A percentile compares a stretch with the other conserved stretches of the same genome.
phyloP scores from a whole-genome alignment of 2,888 invertebrate species.

The Chesias legatella region DNA sequence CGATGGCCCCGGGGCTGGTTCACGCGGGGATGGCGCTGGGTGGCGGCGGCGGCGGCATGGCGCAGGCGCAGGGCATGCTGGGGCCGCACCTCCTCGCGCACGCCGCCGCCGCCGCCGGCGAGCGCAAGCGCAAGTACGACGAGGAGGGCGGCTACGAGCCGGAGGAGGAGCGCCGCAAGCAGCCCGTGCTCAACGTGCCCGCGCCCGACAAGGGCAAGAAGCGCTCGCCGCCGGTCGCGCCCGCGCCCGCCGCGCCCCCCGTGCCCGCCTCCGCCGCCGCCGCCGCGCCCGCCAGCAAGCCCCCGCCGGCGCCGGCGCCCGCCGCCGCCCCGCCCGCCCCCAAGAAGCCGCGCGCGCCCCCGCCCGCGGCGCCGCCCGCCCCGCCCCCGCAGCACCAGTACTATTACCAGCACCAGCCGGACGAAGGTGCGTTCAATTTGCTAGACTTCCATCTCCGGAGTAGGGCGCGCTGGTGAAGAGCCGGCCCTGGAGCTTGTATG shows the following conservation, averaged over 20 bases:
- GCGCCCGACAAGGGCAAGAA: slow-evolving; percentile 72
- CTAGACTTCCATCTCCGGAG: slow-evolving; percentile 80
- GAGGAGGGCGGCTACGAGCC: slow-evolving; percentile 83
- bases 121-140: slow-evolving; percentile 85
- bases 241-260: slow-evolving; percentile 45
- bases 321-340: slow-evolving; percentile 69
- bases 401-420: slow-evolving; percentile 80
- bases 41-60: slow-evolving; percentile 55
- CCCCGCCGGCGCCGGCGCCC: slow-evolving; percentile 57
- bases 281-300: slow-evolving; percentile 47
- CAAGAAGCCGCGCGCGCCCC: slow-evolving; percentile 73
- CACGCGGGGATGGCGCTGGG: slow-evolving; percentile 62
- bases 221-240: slow-evolving; percentile 53
- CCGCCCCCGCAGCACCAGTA: slow-evolving; percentile 75
- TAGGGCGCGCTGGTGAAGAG: slow-evolving; percentile 82
- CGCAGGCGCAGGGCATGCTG: slow-evolving; percentile 49
- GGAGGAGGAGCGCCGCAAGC: slow-evolving; percentile 71
- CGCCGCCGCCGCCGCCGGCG: slow-evolving; percentile 55
- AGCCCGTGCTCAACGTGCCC: slow-evolving; percentile 77
- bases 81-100: slow-evolving; percentile 59
- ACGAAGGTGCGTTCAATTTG: slow-evolving; percentile 82
- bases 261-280: slow-evolving; percentile 66
- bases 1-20: slow-evolving; percentile 58
- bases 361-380: slow-evolving; percentile 66
- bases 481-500: slow-evolving; percentile 81